Evolutionary conservation across 2,888 invertebrate species (phyloP), one percentile per base, ranked within the genome.

Genomic region (Mactromeris polynyma): DNA sequence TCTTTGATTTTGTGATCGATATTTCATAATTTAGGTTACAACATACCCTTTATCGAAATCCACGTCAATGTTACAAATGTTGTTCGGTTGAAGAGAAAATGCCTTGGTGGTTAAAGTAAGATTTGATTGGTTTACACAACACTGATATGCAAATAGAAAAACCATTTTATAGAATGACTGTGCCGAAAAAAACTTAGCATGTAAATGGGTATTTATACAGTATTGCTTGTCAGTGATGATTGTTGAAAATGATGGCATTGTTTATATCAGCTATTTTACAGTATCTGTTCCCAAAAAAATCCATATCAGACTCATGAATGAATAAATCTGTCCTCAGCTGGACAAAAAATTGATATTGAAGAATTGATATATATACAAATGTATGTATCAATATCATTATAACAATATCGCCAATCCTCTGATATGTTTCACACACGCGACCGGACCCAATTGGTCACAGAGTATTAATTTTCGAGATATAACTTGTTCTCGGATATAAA

Each of bases 311-410:
- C 58, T 64, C 58, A 64, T 64, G 58, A 64, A 64, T 64, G 58
- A 64, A 64, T n/a, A 9, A 64, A 64, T 64, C 58, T 64, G 58
- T 64, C 58, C n/a, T 64, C 58, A 64, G 58, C 26, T 64, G 58
- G 9, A 26, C 58, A 64, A 64, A 64, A 64, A 58, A n/a, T 26
- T 26, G n/a, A 26, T 64, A 64, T 64, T 64, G 58, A 64, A n/a
- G 26, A n/a, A 64, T 64, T 26, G 58, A 64, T 64, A 64, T 64
- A 64, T 64, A 26, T 64, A 64, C 26, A 58, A 46, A 17, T 46
- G 46, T 46, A 58, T 1, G 58, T 64, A 64, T 64, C 58, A 64
- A 64, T 64, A 26, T 26, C 26, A 26, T 64, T n/a, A 64, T 64
- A 64, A 64, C 58, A 64, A 64, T 64, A 64, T n/a, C 2, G 58